Evolutionary conservation across 2,797 vertebrate genomes (phyloP).

Genomic region (Selene dorsalis): DNA sequence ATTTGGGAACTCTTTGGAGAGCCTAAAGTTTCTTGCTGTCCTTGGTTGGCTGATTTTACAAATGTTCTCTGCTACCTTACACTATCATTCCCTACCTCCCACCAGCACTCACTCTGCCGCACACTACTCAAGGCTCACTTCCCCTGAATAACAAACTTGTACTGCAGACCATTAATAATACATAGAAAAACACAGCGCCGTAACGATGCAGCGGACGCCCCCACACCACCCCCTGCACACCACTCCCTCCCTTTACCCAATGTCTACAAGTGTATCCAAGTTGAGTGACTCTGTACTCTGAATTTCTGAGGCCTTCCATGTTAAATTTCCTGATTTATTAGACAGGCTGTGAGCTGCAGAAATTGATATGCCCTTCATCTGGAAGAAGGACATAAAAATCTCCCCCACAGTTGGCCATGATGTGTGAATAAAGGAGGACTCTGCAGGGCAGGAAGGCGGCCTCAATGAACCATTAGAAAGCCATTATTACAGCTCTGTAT

Average conservation of each 20-base stretch:
- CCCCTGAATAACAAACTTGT: conserved; percentile 61
- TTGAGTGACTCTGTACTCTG: conserved; percentile 45
- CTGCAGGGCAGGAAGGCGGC: conserved; percentile 64
- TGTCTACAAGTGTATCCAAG: conserved; percentile 41
- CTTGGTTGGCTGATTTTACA: conserved; percentile 39
- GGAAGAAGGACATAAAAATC: conserved; percentile 68
- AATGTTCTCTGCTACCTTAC: conserved; percentile 42
- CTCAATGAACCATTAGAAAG: conserved; percentile 85
- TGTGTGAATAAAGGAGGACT: conserved; percentile 75
- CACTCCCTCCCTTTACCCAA: neutral
- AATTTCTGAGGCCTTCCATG: conserved; percentile 58
- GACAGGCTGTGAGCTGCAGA: conserved; percentile 49
- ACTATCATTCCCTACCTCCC: conserved; percentile 29
- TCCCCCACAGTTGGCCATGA: conserved; percentile 61
- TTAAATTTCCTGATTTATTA: conserved; percentile 69
- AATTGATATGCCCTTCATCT: conserved; percentile 74
- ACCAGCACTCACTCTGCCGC: conserved; percentile 5
- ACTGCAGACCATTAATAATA: conserved; percentile 57
- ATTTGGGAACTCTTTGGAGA: conserved; percentile 30
- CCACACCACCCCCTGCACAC: neutral
- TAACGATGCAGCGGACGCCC: conserved; percentile 1
- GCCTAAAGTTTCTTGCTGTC: conserved; percentile 6
- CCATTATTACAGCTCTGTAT: conserved; percentile 86
- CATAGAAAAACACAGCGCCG: conserved; percentile 30
- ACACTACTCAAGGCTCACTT: conserved; percentile 46